Conservation (phyloP, 2,888 invertebrate species). For the Archaeoteleia sp. region DNA sequence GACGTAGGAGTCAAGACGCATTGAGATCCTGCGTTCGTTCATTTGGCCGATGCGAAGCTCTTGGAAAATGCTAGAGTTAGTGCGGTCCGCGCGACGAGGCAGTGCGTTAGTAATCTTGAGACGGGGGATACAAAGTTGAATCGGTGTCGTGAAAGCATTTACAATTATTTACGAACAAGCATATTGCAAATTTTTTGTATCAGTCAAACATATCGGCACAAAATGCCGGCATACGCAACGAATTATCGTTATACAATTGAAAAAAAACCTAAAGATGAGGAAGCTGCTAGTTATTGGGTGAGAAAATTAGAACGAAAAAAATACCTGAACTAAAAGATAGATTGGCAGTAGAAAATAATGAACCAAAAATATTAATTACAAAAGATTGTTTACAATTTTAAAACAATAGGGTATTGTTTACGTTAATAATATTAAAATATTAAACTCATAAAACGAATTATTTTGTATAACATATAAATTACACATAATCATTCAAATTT, state of each 20-base stretch:
- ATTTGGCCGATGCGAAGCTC: slow-evolving; percentile 53
- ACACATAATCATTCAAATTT: too few species aligned
- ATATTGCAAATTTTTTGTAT: neutral
- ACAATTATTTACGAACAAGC: slow-evolving; percentile 31
- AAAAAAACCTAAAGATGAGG: slow-evolving; percentile 75
- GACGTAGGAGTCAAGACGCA: slow-evolving; percentile 54
- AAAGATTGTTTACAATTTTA: too few species aligned
- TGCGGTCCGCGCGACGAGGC: slow-evolving; percentile 70
- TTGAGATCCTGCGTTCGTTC: slow-evolving; percentile 53
- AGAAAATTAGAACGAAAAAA: slow-evolving; percentile 63
- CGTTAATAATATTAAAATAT: too few species aligned
- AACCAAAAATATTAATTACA: too few species aligned
- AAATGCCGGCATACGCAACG: slow-evolving; percentile 69
- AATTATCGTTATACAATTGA: slow-evolving; percentile 66
- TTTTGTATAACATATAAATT: too few species aligned
- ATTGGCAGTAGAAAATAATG: too few species aligned
- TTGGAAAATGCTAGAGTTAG: slow-evolving; percentile 69
- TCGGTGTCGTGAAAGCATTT: slow-evolving; percentile 24
- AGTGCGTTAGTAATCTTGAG: slow-evolving; percentile 61
- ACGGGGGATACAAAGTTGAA: slow-evolving; percentile 28
- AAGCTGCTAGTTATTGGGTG: slow-evolving; percentile 80
- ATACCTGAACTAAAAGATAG: neutral
- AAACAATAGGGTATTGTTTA: too few species aligned
- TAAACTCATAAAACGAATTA: too few species aligned
- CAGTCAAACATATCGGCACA: slow-evolving; percentile 10